phyloP scores from a whole-genome alignment of 2,888 invertebrate genomes.

The Panzeria rudis region DNA sequence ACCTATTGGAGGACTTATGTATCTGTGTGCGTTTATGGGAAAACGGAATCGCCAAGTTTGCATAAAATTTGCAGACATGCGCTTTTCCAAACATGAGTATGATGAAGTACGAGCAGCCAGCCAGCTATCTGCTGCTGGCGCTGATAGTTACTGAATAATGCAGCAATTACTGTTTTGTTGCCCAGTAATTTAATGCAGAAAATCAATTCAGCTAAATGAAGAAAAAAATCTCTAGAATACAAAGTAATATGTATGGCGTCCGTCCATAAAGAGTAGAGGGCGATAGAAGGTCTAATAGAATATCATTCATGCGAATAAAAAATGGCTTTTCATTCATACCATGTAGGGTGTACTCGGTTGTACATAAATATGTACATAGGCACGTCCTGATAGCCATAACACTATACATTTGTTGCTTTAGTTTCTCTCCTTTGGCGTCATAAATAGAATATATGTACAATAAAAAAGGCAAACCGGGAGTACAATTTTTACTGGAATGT shows the following conservation, averaged over 20 bases:
- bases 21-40: slow-evolving; percentile 4
- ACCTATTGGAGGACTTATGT: slow-evolving; percentile 28
- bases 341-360: background rate
- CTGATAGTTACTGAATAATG: slow-evolving; percentile 48
- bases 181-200: slow-evolving; percentile 74
- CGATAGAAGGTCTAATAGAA: slow-evolving; percentile 11
- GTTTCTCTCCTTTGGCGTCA: slow-evolving; percentile 43
- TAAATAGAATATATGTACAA: slow-evolving; percentile 40
- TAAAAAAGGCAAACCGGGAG: slow-evolving; percentile 44
- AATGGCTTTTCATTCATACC: slow-evolving; percentile 54
- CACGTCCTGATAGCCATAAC: slow-evolving; percentile 43
- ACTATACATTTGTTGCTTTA: slow-evolving; percentile 67
- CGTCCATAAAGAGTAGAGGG: slow-evolving; percentile 5
- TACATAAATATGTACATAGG: background rate
- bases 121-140: slow-evolving; percentile 7
- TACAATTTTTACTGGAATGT: slow-evolving; percentile 53
- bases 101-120: slow-evolving; percentile 11
- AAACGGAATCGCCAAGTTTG: slow-evolving; percentile 52
- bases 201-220: slow-evolving; percentile 81
- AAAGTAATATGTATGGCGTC: slow-evolving; percentile 50
- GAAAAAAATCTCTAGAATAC: slow-evolving; percentile 48
- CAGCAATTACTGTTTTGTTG: slow-evolving; percentile 68
- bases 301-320: slow-evolving; percentile 35
- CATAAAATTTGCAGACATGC: slow-evolving; percentile 61
- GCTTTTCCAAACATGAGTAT: slow-evolving; percentile 49